A percentile compares a stretch with the other conserved stretches of the same genome.
Conservation (phyloP, 1,140 invertebrate species). For the Chironomus striatipennis region DNA sequence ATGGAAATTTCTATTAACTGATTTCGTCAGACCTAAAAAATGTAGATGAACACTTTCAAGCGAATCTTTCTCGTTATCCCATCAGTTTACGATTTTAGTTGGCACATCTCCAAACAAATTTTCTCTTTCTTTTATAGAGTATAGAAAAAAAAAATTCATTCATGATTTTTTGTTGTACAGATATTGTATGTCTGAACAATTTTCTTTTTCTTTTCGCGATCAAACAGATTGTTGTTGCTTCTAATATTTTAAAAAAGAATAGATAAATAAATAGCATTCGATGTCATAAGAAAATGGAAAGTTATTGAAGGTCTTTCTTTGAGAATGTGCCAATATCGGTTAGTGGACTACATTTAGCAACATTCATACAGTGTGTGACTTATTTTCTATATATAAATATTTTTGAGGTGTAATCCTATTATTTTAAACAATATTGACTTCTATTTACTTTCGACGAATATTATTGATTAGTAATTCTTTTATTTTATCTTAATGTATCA, state of each 20-base stretch:
- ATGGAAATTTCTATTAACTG: not conserved
- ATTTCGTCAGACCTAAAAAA: not conserved
- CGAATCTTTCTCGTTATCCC: not conserved
- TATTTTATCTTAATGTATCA: too few species aligned
- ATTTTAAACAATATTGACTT: too few species aligned
- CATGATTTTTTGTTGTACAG: not conserved
- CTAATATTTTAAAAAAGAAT: not conserved
- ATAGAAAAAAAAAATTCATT: slow-evolving; percentile 15
- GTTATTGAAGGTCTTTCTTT: not conserved
- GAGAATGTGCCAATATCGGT: not conserved
- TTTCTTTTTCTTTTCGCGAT: not conserved
- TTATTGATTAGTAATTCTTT: too few species aligned
- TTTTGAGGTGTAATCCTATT: too few species aligned
- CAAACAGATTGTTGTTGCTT: slow-evolving; percentile 6
- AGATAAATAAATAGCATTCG: not conserved
- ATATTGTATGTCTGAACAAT: not conserved
- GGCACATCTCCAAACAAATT: not conserved
- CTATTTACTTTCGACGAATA: too few species aligned
- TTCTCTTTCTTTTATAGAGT: not conserved
- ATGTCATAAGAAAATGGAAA: not conserved
- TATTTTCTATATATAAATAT: too few species aligned
- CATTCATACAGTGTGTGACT: too few species aligned
- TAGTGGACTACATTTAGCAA: not conserved
- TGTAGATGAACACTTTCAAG: not conserved
- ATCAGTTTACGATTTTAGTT: not conserved